Evolutionary conservation across 2,113 vertebrate species (phyloP).

Genomic region (Anarrhichthys ocellatus): DNA sequence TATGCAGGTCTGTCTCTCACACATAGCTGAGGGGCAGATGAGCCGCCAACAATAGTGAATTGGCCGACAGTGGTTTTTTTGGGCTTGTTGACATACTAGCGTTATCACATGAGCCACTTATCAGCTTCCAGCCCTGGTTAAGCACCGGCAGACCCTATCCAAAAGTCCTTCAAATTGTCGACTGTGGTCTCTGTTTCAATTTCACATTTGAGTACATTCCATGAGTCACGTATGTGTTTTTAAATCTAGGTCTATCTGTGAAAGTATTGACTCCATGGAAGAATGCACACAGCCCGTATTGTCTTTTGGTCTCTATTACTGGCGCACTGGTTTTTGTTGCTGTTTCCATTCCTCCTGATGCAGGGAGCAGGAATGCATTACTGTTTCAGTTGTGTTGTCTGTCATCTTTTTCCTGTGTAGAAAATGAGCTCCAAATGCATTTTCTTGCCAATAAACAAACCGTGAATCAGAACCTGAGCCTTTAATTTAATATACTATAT

Average conservation of each 20-base stretch:
- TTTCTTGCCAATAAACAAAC: no score
- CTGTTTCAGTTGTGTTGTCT: neutral
- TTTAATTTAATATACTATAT: no score
- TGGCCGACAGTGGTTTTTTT: slow-evolving; percentile 9
- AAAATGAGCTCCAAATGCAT: no score
- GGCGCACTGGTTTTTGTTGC: no score
- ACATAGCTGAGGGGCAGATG: neutral
- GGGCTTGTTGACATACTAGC: slow-evolving; percentile 23
- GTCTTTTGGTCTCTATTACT: neutral
- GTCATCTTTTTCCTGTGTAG: no score
- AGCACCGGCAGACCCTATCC: slow-evolving; percentile 5
- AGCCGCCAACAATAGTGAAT: slow-evolving; percentile 43
- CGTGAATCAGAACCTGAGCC: no score
- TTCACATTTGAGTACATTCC: neutral
- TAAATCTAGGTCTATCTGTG: no score
- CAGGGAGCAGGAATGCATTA: neutral
- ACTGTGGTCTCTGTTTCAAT: neutral
- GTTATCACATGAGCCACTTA: slow-evolving; percentile 38
- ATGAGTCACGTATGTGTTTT: neutral
- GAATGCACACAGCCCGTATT: neutral
- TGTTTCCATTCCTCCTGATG: neutral
- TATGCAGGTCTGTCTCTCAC: slow-evolving; percentile 10
- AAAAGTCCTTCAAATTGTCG: slow-evolving; percentile 20
- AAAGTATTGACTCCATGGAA: neutral
- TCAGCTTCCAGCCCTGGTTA: neutral